Base-by-base conservation (phyloP, 2,888 invertebrate genomes). In the Drosophila paracracens region DNA sequence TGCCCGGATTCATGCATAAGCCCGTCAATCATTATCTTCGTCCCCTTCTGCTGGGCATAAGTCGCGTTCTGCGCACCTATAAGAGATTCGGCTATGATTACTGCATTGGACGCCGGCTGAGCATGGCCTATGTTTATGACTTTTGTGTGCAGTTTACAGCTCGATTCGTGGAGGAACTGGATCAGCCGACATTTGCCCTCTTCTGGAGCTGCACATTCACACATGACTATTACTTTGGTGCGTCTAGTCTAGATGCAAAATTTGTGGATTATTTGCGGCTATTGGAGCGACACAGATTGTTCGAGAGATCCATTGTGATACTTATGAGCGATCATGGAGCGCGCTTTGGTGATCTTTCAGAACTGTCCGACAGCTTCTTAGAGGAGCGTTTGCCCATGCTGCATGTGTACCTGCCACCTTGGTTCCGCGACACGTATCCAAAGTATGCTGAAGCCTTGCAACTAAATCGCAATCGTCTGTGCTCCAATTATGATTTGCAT, bases 1-100 rank as follows among this genome's bases (percentile, higher is more conserved):
- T 35, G 10, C 8, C 27, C 8, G 74, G 61, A 1, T 97, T 97
- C 87, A 92, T 93, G 4, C 91, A 94, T 1, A 94, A 95, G 1
- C 97, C 97, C 0, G 95, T 96, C 0, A 96, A 97, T 90, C 96
- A 96, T 88, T 97, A 97, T 78, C 94, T 96, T 67, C 94, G 96
- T 50, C 95, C 97, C 0, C 95, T 96, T 74, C 94, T 96, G 73
- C 79, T 95, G 18, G 96, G 95, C 11, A 94, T 95, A 1, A 95
- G 95, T 91, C 93, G 93, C 36, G 92, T 94, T 1, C 50, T 84
- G 57, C 11, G 31, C 1, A 33, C 1, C 0, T 69, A 46, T 16
- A 7, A 11, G 0, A 54, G 61, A 54, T 65, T 67, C 25, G 75
- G 74, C 0, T 54, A 69, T 5, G 93, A 91, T 62, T 95, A 93